These are phyloP conservation scores for Amphiprion ocellaris DNA, from an alignment of 2,113 vertebrate species.

Conservation along the genomic window DNA sequence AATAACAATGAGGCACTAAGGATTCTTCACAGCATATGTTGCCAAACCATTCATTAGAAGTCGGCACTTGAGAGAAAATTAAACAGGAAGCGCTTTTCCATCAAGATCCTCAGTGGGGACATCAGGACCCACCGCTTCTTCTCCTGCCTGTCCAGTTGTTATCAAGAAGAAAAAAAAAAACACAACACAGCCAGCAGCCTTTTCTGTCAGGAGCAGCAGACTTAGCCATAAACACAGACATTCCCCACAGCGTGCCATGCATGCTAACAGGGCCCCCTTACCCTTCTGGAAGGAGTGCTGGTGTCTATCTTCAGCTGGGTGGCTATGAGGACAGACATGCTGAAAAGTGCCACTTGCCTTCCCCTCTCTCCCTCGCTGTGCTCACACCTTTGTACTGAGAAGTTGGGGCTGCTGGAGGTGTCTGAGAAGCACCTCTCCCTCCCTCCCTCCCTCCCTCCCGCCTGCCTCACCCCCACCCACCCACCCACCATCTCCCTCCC, in stretches of 20 bases:
- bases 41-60: slow-evolving; percentile 41
- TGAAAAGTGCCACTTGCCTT: slow-evolving; percentile 57
- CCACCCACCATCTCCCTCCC: neutral
- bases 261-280: slow-evolving; percentile 80
- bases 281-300: slow-evolving; percentile 77
- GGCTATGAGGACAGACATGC: slow-evolving; percentile 83
- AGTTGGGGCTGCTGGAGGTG: slow-evolving; percentile 70
- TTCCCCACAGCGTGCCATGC: slow-evolving; percentile 61
- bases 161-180: slow-evolving; percentile 11
- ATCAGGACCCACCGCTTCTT: slow-evolving; percentile 21
- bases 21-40: slow-evolving; percentile 31
- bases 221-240: slow-evolving; percentile 72
- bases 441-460: neutral
- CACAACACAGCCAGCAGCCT: slow-evolving; percentile 62
- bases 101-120: slow-evolving; percentile 45
- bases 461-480: slow-evolving; percentile 7
- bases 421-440: slow-evolving; percentile 50
- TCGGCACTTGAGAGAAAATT: slow-evolving; percentile 37
- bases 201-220: slow-evolving; percentile 66
- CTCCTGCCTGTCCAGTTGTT: slow-evolving; percentile 52
- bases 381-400: slow-evolving; percentile 69
- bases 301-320: slow-evolving; percentile 83
- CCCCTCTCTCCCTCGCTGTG: slow-evolving; percentile 31
- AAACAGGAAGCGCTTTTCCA: slow-evolving; percentile 37
- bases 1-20: slow-evolving; percentile 51